These are phyloP conservation scores for Tyrannus savana DNA, from an alignment of 2,113 vertebrate genomes.

Conservation along the genomic window DNA sequence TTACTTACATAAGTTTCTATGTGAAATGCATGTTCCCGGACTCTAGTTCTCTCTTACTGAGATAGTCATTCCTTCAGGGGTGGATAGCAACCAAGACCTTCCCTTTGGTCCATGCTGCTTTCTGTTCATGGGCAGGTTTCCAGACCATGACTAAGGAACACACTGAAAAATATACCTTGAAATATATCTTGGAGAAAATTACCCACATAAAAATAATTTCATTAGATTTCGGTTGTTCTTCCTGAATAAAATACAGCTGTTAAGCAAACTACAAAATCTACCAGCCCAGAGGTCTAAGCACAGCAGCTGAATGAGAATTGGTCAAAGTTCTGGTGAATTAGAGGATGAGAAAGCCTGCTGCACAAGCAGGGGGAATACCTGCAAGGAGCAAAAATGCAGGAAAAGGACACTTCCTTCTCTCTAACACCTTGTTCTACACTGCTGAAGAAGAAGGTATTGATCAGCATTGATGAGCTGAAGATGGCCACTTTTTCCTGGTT, in stretches of 20 bases:
- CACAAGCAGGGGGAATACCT: not conserved
- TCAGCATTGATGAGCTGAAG: not conserved
- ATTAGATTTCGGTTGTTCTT: not conserved
- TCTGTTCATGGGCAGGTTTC: conserved; percentile 33
- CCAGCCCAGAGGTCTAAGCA: not conserved
- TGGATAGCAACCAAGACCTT: not conserved
- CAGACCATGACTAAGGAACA: conserved; percentile 33
- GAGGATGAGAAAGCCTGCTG: not conserved
- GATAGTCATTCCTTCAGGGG: conserved; percentile 16
- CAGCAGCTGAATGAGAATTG: not conserved
- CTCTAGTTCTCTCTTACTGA: conserved; percentile 49
- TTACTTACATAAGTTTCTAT: not conserved
- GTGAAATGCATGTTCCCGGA: conserved; percentile 7
- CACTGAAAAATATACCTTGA: not conserved
- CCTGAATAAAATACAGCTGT: not conserved
- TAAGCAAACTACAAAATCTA: not conserved
- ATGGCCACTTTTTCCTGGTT: not conserved
- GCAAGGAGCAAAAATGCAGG: not conserved
- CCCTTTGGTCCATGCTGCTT: not conserved
- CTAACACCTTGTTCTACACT: not conserved
- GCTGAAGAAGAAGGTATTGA: not conserved
- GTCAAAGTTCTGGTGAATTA: not conserved
- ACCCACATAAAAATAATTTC: not conserved
- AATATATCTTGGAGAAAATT: conserved; percentile 51
- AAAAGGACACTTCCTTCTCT: not conserved